Base-by-base conservation (phyloP, 30 jellyfish, hydroid and myxozoan genomes). In the Catostylus mosaicus region DNA sequence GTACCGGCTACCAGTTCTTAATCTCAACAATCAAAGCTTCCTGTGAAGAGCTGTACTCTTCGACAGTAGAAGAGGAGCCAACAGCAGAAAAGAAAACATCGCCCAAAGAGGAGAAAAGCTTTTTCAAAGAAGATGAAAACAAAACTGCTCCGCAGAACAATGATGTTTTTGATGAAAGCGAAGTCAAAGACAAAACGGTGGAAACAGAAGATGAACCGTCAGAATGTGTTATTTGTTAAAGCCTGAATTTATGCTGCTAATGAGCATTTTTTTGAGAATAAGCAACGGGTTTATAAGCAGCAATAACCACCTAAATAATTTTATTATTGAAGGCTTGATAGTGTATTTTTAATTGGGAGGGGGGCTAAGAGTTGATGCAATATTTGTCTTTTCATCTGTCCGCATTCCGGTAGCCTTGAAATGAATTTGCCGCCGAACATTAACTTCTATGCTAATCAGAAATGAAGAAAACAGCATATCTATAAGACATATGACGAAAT, bases 1-100 rank as follows among this genome's bases (percentile, higher is more conserved):
- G 96, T 61, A 62, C 92, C 24, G 96, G 92, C 20, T 88, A 88
- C 62, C 96, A 88, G 74, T 84, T 84, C 40, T 26, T 61, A 19
- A 59, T 88, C 30, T 47, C 84, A 57, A 78, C 92, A 2, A 79
- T 88, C 73, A 88, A 77, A 37, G 86, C 89, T 8, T 56, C 89
- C 1, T 74, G 84, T 35, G 96, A 79, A 31, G 89, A 84, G 31
- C 82, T 88, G 40, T 69, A 88, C 75, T 40, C 80, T 23, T 78
- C 92, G 27, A 81, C 81, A 24, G 48, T 70, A 33, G 73, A 48
- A 20, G 96, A 88, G 7, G 94, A 84, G 64, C 71, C 92, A 30
- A 82, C 69, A 37, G 24, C 78, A 12, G 92, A 82, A 66, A 33
- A 24, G 50, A 68, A 54, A 43, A 19, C 78, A 7, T 46, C 81